These are phyloP conservation scores for Drosophila subpulchrella DNA, from an alignment of 1,140 invertebrate genomes.

Conservation along the genomic window DNA sequence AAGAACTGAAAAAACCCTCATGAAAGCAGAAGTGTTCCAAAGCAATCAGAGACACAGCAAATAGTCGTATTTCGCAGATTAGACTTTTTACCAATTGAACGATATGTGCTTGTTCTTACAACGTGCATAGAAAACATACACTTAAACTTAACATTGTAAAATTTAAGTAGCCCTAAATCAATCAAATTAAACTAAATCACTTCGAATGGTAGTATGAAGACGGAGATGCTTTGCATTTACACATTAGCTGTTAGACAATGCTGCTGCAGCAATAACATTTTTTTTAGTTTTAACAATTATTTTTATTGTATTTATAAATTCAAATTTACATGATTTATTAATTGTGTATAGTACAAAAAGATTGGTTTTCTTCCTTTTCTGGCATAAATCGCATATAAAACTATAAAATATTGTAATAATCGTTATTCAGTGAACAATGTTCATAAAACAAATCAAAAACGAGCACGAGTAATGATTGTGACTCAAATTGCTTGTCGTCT, in stretches of 20 bases:
- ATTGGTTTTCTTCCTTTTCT: constrained; percentile 29
- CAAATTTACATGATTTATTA: constrained; percentile 62
- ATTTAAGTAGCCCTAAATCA: neutral
- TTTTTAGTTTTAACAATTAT: constrained; percentile 47
- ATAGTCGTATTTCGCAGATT: neutral
- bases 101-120: constrained; percentile 10
- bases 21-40: neutral
- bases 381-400: constrained; percentile 51
- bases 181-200: neutral
- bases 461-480: constrained; percentile 20
- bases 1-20: neutral
- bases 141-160: neutral
- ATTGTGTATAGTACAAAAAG: constrained; percentile 63
- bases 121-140: neutral
- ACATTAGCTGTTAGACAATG: constrained; percentile 17
- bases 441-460: constrained; percentile 41
- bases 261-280: constrained; percentile 9
- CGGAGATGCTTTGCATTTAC: constrained; percentile 34
- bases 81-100: constrained; percentile 1
- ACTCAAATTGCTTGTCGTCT: constrained; percentile 4
- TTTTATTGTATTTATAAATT: constrained; percentile 70
- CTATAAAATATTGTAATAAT: constrained; percentile 50
- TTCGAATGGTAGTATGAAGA: constrained; percentile 3
- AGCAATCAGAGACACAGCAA: constrained; percentile 1
- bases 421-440: constrained; percentile 17